phyloP scores from a whole-genome alignment of 2,797 vertebrate species.

The Alcedo quadribrachys region DNA sequence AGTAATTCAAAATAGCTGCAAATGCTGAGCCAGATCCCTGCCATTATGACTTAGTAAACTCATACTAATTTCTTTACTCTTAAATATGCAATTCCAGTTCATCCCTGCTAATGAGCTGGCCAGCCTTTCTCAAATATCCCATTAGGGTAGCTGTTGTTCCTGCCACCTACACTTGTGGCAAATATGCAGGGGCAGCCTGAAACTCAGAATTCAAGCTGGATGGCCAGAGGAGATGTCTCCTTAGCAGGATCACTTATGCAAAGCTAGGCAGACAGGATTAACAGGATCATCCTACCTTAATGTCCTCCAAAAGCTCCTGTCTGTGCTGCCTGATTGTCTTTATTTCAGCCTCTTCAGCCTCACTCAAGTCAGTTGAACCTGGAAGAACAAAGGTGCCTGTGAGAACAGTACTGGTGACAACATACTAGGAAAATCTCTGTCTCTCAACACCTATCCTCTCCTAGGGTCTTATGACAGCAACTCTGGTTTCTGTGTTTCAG shows the following conservation, averaged over 20 bases:
- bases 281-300: conserved; percentile 66
- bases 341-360: conserved; percentile 72
- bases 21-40: not conserved
- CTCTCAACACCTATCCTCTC: not conserved
- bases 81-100: not conserved
- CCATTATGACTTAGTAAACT: not conserved
- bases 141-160: not conserved
- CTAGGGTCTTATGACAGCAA: not conserved
- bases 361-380: conserved; percentile 69
- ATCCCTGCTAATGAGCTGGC: not conserved
- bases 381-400: not conserved
- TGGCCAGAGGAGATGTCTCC: not conserved
- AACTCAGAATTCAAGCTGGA: not conserved
- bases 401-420: not conserved
- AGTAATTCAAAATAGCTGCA: not conserved
- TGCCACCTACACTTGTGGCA: not conserved
- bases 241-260: not conserved
- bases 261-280: not conserved
- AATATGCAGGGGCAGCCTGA: not conserved
- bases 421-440: not conserved
- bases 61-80: not conserved
- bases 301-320: conserved; percentile 77
- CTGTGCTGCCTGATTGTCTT: conserved; percentile 73
- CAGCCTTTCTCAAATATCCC: not conserved
- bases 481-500: not conserved